Evolutionary conservation across 2,888 invertebrate genomes (phyloP).

Genomic region (Trisateles emortualis): DNA sequence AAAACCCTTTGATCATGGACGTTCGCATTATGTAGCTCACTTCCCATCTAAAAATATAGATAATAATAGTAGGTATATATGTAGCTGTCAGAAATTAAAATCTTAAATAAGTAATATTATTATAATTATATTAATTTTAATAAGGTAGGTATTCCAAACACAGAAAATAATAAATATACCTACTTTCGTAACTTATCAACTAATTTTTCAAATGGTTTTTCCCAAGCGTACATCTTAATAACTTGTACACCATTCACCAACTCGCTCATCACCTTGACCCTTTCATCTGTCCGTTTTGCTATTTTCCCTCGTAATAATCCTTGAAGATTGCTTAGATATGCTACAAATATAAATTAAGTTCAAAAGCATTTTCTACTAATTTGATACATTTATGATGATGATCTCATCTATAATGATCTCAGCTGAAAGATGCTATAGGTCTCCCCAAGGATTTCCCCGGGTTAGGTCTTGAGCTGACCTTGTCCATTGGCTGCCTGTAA

Average conservation of each 20-base stretch:
- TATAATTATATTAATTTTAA: too few species aligned
- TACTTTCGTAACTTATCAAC: conserved; percentile 90
- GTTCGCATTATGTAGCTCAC: conserved; percentile 88
- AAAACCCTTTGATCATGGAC: conserved; percentile 89
- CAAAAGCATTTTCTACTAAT: not conserved
- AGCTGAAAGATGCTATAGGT: too few species aligned
- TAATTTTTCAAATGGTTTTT: conserved; percentile 91
- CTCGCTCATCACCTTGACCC: conserved; percentile 93
- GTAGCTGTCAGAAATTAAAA: not conserved
- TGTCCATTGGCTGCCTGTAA: too few species aligned
- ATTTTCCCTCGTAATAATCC: conserved; percentile 86
- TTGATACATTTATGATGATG: too few species aligned
- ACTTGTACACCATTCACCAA: conserved; percentile 92
- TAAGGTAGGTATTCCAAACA: too few species aligned
- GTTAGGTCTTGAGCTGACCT: too few species aligned
- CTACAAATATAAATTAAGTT: conserved; percentile 53
- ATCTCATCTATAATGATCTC: too few species aligned
- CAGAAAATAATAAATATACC: conserved; percentile 44
- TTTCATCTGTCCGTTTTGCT: conserved; percentile 90
- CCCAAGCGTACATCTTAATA: conserved; percentile 96
- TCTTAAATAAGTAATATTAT: not conserved
- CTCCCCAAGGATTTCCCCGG: too few species aligned
- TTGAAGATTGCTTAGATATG: conserved; percentile 78
- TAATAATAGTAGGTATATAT: not conserved
- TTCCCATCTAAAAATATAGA: conserved; percentile 89